A percentile compares a stretch with the other conserved stretches of the same genome.
Conservation (phyloP, 2,113 vertebrate genomes). For the Poecile atricapillus region DNA sequence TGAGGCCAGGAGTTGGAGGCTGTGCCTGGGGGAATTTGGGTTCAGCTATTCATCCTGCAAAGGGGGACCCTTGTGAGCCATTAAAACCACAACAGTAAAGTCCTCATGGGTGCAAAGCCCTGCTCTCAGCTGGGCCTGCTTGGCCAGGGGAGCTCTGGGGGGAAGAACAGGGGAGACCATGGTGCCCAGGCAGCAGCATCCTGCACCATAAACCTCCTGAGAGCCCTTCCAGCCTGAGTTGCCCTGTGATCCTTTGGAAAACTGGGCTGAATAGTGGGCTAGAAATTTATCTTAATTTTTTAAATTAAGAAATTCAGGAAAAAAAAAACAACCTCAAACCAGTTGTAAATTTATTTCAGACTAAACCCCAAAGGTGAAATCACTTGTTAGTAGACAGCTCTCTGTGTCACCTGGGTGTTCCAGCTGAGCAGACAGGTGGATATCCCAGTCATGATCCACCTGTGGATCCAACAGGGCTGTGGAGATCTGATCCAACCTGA, state of each 20-base stretch:
- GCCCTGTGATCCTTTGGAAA: neutral
- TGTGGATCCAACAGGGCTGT: neutral
- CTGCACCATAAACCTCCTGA: neutral
- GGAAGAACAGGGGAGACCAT: neutral
- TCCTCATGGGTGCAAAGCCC: neutral
- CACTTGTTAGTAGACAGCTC: neutral
- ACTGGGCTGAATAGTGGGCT: neutral
- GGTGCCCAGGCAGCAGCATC: neutral
- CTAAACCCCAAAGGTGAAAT: neutral
- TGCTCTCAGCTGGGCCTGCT: neutral
- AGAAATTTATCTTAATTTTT: neutral
- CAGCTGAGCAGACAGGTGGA: neutral
- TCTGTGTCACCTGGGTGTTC: neutral
- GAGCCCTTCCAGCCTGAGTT: neutral
- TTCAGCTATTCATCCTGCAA: neutral
- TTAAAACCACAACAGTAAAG: neutral
- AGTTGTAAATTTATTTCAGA: neutral
- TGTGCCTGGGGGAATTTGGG: neutral
- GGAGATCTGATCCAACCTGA: neutral
- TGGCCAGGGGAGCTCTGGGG: neutral
- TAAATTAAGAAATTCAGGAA: neutral
- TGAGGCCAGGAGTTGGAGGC: neutral
- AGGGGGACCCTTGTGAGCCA: neutral
- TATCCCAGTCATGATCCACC: neutral
- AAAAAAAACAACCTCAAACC: neutral